Percentiles rank a stretch among this genome's conserved stretches.
These are phyloP conservation scores for Athene cunicularia DNA, from an alignment of 2,113 vertebrate genomes.

Conservation along the genomic window DNA sequence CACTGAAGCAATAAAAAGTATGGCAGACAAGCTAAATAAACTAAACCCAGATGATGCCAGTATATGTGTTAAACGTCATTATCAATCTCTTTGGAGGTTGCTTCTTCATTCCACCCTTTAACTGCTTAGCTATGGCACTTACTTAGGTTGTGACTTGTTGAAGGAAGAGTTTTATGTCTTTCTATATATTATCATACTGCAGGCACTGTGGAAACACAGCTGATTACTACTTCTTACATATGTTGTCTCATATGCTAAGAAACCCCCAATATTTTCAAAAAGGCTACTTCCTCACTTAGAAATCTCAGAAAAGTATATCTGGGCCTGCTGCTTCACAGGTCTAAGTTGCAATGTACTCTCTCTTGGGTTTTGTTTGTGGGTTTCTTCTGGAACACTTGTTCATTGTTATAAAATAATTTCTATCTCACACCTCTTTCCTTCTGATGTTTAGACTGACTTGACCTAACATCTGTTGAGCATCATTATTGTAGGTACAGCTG, in stretches of 20 bases:
- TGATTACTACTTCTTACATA: neutral
- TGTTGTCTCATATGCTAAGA: neutral
- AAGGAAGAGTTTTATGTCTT: neutral
- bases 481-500: neutral
- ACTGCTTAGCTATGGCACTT: neutral
- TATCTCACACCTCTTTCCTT: neutral
- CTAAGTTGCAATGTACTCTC: neutral
- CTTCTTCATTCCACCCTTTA: neutral
- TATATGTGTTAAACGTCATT: neutral
- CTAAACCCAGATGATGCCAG: neutral
- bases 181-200: neutral
- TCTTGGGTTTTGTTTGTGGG: neutral
- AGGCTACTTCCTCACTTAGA: neutral
- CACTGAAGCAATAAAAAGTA: neutral
- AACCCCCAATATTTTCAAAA: neutral
- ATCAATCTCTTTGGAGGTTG: neutral
- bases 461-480: neutral
- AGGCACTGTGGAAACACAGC: neutral
- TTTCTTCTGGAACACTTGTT: neutral
- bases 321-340: neutral
- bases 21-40: neutral
- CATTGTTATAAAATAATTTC: neutral
- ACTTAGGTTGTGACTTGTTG: neutral
- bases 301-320: neutral
- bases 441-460: neutral